phyloP scores from a whole-genome alignment of 2,113 vertebrate genomes.

The Hippocampus comes region DNA sequence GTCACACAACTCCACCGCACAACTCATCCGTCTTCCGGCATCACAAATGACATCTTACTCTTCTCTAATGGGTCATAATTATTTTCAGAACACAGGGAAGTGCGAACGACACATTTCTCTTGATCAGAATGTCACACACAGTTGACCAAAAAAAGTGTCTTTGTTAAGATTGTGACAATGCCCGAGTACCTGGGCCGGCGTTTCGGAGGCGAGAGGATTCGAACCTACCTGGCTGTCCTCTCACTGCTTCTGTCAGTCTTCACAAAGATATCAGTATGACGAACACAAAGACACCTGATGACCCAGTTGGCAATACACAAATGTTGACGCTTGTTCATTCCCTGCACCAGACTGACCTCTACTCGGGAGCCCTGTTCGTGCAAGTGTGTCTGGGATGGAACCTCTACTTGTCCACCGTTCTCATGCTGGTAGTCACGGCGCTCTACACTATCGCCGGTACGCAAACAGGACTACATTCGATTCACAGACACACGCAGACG shows the following conservation, averaged over 20 bases:
- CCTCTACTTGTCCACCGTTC: slow-evolving; percentile 83
- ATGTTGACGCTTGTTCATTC: slow-evolving; percentile 6
- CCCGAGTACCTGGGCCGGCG: slow-evolving; percentile 85
- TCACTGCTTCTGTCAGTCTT: slow-evolving; percentile 86
- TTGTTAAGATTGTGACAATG: slow-evolving; percentile 85
- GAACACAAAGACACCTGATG: neutral
- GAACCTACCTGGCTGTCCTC: slow-evolving; percentile 81
- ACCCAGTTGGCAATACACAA: neutral
- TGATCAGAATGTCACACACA: neutral
- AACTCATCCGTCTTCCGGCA: neutral
- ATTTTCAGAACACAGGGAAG: neutral
- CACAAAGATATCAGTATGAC: slow-evolving; percentile 90
- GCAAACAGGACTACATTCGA: neutral
- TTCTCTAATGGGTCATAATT: neutral
- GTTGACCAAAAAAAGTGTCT: slow-evolving; percentile 15
- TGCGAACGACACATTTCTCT: neutral
- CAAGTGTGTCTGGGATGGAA: slow-evolving; percentile 93
- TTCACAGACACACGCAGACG: neutral
- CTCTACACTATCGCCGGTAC: slow-evolving; percentile 87
- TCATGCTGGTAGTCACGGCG: slow-evolving; percentile 82
- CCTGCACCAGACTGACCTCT: slow-evolving; percentile 82
- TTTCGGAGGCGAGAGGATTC: slow-evolving; percentile 85
- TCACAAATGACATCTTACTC: neutral
- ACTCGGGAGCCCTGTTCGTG: slow-evolving; percentile 84
- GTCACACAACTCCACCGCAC: slow-evolving; percentile 20